These are phyloP conservation scores for Laticauda laticaudata DNA, from an alignment of 2,113 vertebrate species.

Conservation along the genomic window DNA sequence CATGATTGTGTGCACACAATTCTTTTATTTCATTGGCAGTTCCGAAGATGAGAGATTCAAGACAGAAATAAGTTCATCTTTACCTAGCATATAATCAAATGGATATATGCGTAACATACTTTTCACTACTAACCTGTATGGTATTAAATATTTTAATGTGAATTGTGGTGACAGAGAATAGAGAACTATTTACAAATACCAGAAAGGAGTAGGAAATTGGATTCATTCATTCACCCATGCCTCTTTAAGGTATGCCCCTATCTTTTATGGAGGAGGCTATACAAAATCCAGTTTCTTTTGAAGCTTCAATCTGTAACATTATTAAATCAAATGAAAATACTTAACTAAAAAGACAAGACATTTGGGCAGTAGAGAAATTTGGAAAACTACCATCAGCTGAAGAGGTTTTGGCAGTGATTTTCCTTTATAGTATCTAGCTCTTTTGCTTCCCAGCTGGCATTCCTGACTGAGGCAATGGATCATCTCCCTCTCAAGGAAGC, in stretches of 20 bases:
- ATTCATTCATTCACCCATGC: not conserved
- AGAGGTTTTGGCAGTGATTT: not conserved
- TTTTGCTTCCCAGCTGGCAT: not conserved
- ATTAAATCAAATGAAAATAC: not conserved
- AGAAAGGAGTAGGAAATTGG: not conserved
- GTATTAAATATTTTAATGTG: not conserved
- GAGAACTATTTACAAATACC: not conserved
- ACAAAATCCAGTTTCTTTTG: not conserved
- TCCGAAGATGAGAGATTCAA: not conserved
- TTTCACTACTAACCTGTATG: not conserved
- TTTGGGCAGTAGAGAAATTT: not conserved
- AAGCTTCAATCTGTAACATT: not conserved
- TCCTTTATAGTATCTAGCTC: not conserved
- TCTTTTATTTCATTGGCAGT: not conserved
- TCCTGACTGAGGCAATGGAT: not conserved
- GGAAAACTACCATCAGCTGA: not conserved
- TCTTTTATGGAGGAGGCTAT: not conserved
- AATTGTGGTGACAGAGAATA: not conserved
- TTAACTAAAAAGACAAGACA: not conserved
- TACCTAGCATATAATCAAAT: not conserved
- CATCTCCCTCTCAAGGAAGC: not conserved
- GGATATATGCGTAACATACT: not conserved
- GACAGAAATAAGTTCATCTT: not conserved
- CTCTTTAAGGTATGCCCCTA: not conserved
- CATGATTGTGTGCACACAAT: not conserved